Evolutionary conservation across 2,797 vertebrate genomes (phyloP), one percentile per base, ranked within the genome.

Genomic region (Sarcoramphus papa): DNA sequence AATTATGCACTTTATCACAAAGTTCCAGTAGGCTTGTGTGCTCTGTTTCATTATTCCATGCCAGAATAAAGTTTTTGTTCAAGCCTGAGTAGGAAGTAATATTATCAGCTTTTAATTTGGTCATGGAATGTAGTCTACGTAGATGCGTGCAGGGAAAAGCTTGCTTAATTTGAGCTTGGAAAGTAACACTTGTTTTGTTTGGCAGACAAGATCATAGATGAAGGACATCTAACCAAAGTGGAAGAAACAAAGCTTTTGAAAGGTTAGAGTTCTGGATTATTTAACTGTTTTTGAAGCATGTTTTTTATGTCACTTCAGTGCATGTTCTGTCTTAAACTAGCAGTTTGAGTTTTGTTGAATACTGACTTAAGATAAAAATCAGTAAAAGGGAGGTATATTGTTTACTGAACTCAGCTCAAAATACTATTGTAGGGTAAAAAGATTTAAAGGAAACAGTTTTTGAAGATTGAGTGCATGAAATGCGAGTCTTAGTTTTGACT

Each of bases 201-300:
- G 98, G 97, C 98, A 98, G 98, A 98, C 97, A 98, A 98, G 98
- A 98, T 98, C 97, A 98, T 98, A 97, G 98, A 98, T 65, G 98
- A 98, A 97, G 98, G 98, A 95, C 98, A 98, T 98, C 98, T 98
- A 96, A 98, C 98, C 94, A 98, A 98, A 98, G 98, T 96, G 88
- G 98, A 98, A 97, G 98, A 98, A 96, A 97, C 98, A 95, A 98
- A 98, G 97, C 97, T 98, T 97, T 98, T 98, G 91, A 98, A 98
- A 98, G 98, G 98, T 98, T 98, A 88, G 98, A 97, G 40, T 89
- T 97, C 87, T 94, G 96, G 70, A 84, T 96, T 95, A 80, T 95
- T 80, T 92, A 48, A 91, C 88, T 82, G 43, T 40, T 97, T 96
- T 96, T 97, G 56, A 96, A 94, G 84, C 92, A 93, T 96, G 94